Conservation (phyloP, 1,140 invertebrate species). For the Cydia strobilella region DNA sequence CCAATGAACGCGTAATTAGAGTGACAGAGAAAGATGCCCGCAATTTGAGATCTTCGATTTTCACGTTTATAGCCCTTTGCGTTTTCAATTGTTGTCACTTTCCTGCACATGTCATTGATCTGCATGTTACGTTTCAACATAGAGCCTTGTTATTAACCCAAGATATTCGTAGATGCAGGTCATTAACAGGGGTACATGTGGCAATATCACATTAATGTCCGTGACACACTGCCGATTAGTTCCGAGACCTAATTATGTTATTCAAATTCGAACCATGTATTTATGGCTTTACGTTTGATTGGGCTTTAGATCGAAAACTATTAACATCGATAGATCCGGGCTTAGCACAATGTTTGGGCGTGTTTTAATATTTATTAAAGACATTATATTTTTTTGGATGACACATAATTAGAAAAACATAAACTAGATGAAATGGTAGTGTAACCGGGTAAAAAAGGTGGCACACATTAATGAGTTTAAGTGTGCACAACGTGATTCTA, state of each 20-base stretch:
- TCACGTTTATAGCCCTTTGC: not conserved
- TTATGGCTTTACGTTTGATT: not conserved
- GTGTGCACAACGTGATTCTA: not conserved
- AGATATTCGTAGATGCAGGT: conserved; percentile 38
- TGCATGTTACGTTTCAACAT: conserved; percentile 23
- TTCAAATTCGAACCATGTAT: not conserved
- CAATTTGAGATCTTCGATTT: no score
- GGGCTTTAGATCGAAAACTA: not conserved
- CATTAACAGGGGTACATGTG: conserved; percentile 40
- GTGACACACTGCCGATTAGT: conserved; percentile 17
- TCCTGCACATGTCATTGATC: conserved; percentile 26
- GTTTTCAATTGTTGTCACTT: conserved; percentile 23
- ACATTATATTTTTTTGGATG: no score
- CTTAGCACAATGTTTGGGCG: not conserved
- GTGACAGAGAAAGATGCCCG: no score
- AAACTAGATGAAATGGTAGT: no score
- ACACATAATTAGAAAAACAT: no score
- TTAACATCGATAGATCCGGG: not conserved
- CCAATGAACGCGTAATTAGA: no score
- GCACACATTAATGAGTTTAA: not conserved
- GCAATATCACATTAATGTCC: conserved; percentile 30
- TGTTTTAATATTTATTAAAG: no score
- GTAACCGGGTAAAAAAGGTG: no score
- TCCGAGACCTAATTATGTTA: conserved; percentile 10
- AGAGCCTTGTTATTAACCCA: conserved; percentile 31